phyloP scores from a whole-genome alignment of 2,113 vertebrate genomes.

The Gila orcuttii region DNA sequence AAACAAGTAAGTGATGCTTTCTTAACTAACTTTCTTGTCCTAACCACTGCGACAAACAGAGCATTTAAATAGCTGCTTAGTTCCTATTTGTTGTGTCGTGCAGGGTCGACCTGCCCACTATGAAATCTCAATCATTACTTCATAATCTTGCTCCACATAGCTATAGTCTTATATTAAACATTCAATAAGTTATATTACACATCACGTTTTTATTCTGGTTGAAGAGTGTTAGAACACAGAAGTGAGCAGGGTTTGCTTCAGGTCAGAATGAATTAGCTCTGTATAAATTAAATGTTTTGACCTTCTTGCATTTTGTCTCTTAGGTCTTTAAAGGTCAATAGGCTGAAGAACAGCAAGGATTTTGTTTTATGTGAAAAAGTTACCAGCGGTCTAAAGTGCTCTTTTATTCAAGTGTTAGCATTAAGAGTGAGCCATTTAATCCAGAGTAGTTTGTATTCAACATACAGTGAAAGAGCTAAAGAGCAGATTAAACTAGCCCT shows the following conservation, averaged over 20 bases:
- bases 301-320: constrained; percentile 11
- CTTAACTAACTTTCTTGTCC: background rate
- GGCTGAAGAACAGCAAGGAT: background rate
- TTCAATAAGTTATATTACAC: background rate
- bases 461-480: constrained; percentile 42
- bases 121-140: background rate
- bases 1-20: background rate
- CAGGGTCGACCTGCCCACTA: background rate
- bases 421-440: constrained; percentile 26
- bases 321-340: constrained; percentile 28
- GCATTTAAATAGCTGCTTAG: background rate
- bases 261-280: constrained; percentile 10
- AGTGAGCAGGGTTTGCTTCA: constrained; percentile 10
- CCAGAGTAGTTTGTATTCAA: constrained; percentile 14
- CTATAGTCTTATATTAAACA: background rate
- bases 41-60: background rate
- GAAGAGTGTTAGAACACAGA: background rate
- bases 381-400: constrained; percentile 14
- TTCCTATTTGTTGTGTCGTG: background rate
- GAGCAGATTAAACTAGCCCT: constrained; percentile 12
- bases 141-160: background rate
- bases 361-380: constrained; percentile 10
- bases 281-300: constrained; percentile 9
- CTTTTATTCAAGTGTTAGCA: constrained; percentile 22
- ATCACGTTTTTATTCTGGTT: background rate